phyloP scores from a whole-genome alignment of 2,888 invertebrate genomes.

The Lepidochrysops patricia region DNA sequence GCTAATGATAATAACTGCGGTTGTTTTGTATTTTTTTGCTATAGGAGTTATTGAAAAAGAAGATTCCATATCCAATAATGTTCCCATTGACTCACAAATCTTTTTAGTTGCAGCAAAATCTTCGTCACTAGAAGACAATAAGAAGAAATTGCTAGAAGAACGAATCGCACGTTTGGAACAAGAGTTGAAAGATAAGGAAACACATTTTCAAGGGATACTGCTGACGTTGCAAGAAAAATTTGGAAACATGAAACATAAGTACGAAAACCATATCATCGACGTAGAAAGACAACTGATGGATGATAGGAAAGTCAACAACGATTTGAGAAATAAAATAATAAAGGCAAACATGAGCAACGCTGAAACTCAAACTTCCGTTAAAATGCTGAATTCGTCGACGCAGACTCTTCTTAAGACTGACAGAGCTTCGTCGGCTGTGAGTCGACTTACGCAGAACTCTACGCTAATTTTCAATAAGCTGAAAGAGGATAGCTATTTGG shows the following conservation, averaged over 20 bases:
- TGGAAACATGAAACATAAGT: slow-evolving; percentile 83
- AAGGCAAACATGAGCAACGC: slow-evolving; percentile 42
- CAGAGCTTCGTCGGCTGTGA: slow-evolving; percentile 61
- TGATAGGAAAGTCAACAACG: slow-evolving; percentile 57
- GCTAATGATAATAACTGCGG: not conserved
- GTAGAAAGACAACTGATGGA: slow-evolving; percentile 79
- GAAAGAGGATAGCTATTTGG: slow-evolving; percentile 83
- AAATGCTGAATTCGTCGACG: slow-evolving; percentile 38
- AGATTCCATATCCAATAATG: not conserved
- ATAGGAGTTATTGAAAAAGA: not conserved
- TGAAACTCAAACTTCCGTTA: slow-evolving; percentile 66
- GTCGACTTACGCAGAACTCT: slow-evolving; percentile 72
- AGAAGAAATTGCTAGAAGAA: slow-evolving; percentile 80
- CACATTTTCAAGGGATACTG: slow-evolving; percentile 80
- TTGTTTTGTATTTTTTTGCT: not conserved
- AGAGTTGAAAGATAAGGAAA: slow-evolving; percentile 81
- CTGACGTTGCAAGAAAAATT: slow-evolving; percentile 84
- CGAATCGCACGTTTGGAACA: slow-evolving; percentile 80
- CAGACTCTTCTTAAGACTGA: slow-evolving; percentile 56
- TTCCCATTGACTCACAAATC: not conserved
- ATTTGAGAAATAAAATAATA: slow-evolving; percentile 72
- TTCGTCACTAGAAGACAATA: slow-evolving; percentile 68
- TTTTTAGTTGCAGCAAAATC: slow-evolving; percentile 75
- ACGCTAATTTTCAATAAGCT: slow-evolving; percentile 61
- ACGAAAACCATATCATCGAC: slow-evolving; percentile 82